These are phyloP conservation scores for Bovichtus diacanthus DNA, from an alignment of 2,797 vertebrate species.

Conservation along the genomic window DNA sequence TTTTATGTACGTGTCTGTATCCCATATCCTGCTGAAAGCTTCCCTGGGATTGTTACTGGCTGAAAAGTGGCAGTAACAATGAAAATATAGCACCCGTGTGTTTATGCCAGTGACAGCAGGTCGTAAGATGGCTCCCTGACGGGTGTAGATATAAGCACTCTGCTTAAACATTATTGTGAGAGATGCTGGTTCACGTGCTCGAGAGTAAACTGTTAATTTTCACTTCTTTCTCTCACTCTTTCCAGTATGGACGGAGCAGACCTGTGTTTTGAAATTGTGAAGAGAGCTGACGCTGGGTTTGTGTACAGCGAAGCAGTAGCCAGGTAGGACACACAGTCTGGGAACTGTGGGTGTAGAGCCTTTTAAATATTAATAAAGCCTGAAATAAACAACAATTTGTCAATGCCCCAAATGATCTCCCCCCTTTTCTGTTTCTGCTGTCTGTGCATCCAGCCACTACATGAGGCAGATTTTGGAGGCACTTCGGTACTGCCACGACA, in stretches of 20 bases:
- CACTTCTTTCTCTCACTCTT: not conserved
- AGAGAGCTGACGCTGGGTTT: conserved; percentile 97
- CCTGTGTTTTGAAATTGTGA: conserved; percentile 99
- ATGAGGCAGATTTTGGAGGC: conserved; percentile 98
- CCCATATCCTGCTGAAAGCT: not conserved
- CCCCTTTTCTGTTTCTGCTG: not conserved
- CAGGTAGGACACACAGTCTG: conserved; percentile 84
- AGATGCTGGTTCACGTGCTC: conserved; percentile 3
- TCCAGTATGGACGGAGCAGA: conserved; percentile 98
- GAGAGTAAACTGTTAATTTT: not conserved
- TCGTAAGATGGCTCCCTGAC: conserved; percentile 27
- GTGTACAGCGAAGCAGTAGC: conserved; percentile 99
- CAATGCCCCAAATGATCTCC: not conserved
- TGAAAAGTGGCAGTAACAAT: conserved; percentile 10
- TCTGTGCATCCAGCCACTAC: conserved; percentile 89
- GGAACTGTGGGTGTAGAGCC: not conserved
- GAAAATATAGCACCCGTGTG: conserved; percentile 28
- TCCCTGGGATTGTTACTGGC: not conserved
- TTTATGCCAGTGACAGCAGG: conserved; percentile 23
- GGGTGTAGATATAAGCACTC: not conserved
- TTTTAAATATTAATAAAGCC: conserved; percentile 17
- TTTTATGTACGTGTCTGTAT: conserved; percentile 22
- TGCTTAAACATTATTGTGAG: not conserved
- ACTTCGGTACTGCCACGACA: conserved; percentile 96
- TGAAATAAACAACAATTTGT: not conserved